These are phyloP conservation scores for Rhagoletis pomonella DNA, from an alignment of 1,140 invertebrate species.

Conservation along the genomic window DNA sequence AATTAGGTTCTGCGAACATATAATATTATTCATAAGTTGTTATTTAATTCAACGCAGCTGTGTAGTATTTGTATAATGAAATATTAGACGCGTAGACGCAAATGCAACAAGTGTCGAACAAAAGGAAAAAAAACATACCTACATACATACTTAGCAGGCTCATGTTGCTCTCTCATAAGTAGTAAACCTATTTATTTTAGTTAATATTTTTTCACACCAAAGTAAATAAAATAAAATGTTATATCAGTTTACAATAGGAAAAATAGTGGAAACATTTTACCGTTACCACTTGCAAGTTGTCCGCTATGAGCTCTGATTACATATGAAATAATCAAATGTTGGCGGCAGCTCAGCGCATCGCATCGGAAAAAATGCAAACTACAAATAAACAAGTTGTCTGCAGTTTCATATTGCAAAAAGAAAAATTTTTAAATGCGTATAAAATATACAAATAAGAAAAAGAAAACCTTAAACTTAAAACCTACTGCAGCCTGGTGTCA, in stretches of 20 bases:
- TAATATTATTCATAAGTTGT: neutral
- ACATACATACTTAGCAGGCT: neutral
- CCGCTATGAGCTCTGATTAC: conserved; percentile 1
- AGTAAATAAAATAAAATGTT: neutral
- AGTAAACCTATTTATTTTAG: neutral
- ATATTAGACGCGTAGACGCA: neutral
- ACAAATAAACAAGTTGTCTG: neutral
- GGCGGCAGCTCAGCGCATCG: neutral
- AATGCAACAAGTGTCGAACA: neutral
- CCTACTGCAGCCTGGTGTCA: neutral
- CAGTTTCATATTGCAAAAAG: neutral
- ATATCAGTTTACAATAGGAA: conserved; percentile 40
- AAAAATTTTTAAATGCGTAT: neutral
- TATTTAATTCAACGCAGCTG: neutral
- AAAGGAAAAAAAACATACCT: neutral
- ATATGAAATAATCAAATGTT: conserved; percentile 12
- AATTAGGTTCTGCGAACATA: neutral
- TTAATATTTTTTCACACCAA: neutral
- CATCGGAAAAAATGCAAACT: neutral
- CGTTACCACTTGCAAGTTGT: conserved; percentile 13
- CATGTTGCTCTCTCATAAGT: neutral
- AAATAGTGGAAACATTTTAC: neutral
- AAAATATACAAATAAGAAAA: too few species aligned
- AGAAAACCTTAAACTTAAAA: too few species aligned
- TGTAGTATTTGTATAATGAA: neutral